These are phyloP conservation scores for Coracopsis vasa DNA, from an alignment of 2,113 vertebrate species.

Conservation along the genomic window DNA sequence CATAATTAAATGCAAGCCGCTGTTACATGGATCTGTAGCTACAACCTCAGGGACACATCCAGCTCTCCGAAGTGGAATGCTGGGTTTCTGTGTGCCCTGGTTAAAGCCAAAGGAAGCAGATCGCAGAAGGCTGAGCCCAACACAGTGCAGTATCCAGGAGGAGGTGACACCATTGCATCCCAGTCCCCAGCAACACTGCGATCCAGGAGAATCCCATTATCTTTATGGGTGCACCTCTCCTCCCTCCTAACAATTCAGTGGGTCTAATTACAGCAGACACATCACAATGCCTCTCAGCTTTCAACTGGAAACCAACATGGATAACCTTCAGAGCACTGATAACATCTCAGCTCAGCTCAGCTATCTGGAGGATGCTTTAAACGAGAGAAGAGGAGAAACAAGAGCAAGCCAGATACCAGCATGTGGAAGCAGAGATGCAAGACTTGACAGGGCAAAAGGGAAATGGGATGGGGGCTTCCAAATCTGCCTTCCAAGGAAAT, in stretches of 20 bases:
- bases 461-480: background rate
- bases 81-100: background rate
- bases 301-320: background rate
- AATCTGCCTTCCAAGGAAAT: background rate
- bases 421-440: accelerated
- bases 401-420: accelerated
- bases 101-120: background rate
- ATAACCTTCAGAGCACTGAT: background rate
- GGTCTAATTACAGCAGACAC: background rate
- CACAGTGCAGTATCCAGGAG: background rate
- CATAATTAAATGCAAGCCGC: background rate
- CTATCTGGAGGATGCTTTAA: background rate
- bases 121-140: background rate
- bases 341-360: background rate
- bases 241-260: background rate
- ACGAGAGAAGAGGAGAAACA: too few species aligned
- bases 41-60: background rate
- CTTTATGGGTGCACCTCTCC: background rate
- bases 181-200: background rate
- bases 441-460: background rate
- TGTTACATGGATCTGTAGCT: background rate
- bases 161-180: background rate
- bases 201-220: background rate
- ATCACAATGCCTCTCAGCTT: background rate
- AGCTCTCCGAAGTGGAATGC: accelerated